Evolutionary conservation across 2,113 vertebrate genomes (phyloP).

Genomic region (Eurypyga helias): DNA sequence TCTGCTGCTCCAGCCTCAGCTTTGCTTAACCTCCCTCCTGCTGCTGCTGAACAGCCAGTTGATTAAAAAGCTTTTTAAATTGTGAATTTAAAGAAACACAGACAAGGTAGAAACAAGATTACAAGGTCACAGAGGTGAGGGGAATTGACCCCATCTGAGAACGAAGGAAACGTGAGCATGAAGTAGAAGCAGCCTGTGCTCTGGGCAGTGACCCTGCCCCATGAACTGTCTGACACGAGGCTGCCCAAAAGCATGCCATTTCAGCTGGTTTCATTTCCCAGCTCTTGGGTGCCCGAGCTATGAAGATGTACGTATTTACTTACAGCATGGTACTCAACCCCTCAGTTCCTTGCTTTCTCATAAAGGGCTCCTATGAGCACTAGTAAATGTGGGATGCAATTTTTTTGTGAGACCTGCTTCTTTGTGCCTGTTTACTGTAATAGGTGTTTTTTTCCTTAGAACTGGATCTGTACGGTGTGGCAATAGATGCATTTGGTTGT

Average conservation of each 20-base stretch:
- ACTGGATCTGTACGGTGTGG: neutral
- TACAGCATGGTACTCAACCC: neutral
- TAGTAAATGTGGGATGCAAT: neutral
- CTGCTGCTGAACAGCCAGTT: neutral
- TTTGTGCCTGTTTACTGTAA: neutral
- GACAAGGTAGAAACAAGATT: constrained; percentile 4
- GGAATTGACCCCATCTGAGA: neutral
- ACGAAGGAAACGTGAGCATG: neutral
- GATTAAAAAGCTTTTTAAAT: neutral
- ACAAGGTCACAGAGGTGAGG: neutral
- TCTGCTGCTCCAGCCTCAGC: neutral
- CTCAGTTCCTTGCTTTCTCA: neutral
- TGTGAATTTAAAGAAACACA: neutral
- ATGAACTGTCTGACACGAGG: neutral
- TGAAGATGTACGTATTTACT: neutral
- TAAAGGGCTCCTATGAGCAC: neutral
- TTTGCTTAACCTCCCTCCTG: neutral
- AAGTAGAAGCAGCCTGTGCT: neutral
- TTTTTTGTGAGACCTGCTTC: neutral
- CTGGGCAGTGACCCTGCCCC: neutral
- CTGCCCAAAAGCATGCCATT: fast-evolving
- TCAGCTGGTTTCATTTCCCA: neutral
- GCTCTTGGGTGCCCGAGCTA: neutral
- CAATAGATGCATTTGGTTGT: neutral
- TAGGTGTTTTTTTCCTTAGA: neutral